Evolutionary conservation across 2,113 vertebrate species (phyloP), one percentile per base, ranked within the genome.

Genomic region (Carettochelys insculpta): DNA sequence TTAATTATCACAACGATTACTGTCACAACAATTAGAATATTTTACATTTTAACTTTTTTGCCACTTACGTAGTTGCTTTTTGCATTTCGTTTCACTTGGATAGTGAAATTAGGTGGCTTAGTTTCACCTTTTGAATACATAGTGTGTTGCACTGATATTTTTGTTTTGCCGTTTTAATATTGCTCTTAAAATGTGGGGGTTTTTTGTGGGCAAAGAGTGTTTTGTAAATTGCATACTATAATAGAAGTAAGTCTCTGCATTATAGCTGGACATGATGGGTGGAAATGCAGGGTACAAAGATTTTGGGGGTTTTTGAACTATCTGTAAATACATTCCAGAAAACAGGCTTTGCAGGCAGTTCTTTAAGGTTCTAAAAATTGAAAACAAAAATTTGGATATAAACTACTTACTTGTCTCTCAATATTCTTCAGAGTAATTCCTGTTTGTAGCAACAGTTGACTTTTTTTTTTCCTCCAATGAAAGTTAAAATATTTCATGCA

Each of bases 361-460:
- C 52, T 3, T 12, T 0, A 34, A 48, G 4, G 5, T 76, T 92
- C 54, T 85, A 34, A 71, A 85, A 88, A n/a, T 17, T 79, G 83
- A 88, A 87, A 83, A 88, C 8, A 80, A 85, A 95, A 90, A 76
- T 54, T 10, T 12, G 10, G 86, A 92, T 92, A 71, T 75, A 56
- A 94, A 82, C 80, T 78, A 50, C 54, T 92, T 0, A 0, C 1
- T 2, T 89, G 71, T 77, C 90, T 94, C 41, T 43, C 78, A 80
- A 78, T 86, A 78, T 34, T 41, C 22, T 0, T 73, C 22, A 43
- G 10, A 92, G 54, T 82, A 29, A 86, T 86, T 96, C 91, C 90
- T 84, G 5, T 43, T 0, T 38, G 80, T 76, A 83, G 75, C 86
- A 56, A 41, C 24, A 71, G 38, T 71, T 71, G 41, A 41, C 38